Conservation (phyloP, 2,888 invertebrate species). For the Operophtera brumata region DNA sequence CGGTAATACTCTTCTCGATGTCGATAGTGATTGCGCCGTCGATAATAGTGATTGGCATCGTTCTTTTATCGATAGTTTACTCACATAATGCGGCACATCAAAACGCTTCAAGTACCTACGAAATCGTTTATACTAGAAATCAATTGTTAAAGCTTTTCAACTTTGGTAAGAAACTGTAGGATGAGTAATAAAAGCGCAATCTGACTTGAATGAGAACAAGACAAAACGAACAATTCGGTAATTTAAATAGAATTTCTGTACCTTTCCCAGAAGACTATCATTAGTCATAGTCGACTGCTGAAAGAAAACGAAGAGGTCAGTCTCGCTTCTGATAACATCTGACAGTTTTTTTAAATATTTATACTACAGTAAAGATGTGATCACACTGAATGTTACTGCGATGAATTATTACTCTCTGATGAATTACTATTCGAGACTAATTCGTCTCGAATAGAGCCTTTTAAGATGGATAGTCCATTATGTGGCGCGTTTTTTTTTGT, state of each 20-base stretch:
- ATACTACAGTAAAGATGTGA: conserved; percentile 22
- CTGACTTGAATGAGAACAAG: conserved; percentile 1
- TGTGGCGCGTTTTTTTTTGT: too few relatives aligned
- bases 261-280: conserved; percentile 10
- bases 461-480: too few relatives aligned
- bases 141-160: too few relatives aligned
- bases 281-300: conserved; percentile 33
- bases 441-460: too few relatives aligned
- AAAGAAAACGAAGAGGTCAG: conserved; percentile 44
- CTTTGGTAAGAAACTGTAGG: background rate
- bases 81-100: background rate
- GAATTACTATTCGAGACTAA: too few relatives aligned
- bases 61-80: conserved; percentile 1
- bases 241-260: conserved; percentile 7
- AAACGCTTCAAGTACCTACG: background rate
- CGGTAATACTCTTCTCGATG: background rate
- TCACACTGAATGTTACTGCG: background rate
- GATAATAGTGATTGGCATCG: background rate
- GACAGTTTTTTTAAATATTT: conserved; percentile 38
- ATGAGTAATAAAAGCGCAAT: conserved; percentile 2
- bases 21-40: background rate
- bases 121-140: too few relatives aligned
- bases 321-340: conserved; percentile 43
- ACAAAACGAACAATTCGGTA: conserved; percentile 1
- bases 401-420: too few relatives aligned